phyloP scores from a whole-genome alignment of 1,140 invertebrate genomes.

The Lysiphlebus fabarum region DNA sequence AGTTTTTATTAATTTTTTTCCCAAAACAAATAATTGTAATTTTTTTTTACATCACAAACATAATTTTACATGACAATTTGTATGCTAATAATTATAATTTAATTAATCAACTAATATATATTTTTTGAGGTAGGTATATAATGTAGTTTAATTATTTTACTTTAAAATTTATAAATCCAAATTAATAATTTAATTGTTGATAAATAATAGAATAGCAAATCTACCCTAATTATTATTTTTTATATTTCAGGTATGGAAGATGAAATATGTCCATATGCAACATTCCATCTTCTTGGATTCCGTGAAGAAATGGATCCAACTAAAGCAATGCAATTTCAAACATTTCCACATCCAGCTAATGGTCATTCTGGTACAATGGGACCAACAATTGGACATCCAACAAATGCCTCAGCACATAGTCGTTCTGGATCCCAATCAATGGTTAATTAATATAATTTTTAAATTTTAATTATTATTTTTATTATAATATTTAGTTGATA shows the following conservation, averaged over 20 bases:
- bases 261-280: conserved; percentile 91
- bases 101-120: not conserved
- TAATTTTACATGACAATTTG: no score
- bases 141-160: no score
- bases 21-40: not conserved
- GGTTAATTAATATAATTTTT: conserved; percentile 53
- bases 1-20: conserved; percentile 6
- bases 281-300: conserved; percentile 90
- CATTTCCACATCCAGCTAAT: conserved; percentile 78
- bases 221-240: conserved; percentile 42
- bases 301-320: conserved; percentile 91
- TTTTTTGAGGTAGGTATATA: not conserved
- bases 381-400: conserved; percentile 62
- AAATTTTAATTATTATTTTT: not conserved
- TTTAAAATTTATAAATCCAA: not conserved
- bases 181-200: conserved; percentile 4
- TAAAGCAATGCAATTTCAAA: conserved; percentile 83
- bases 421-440: conserved; percentile 83
- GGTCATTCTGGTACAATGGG: conserved; percentile 75
- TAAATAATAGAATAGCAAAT: conserved; percentile 31
- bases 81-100: not conserved
- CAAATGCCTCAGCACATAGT: conserved; percentile 68
- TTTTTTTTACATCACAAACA: no score
- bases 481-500: conserved; percentile 11
- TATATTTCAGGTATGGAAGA: conserved; percentile 78